phyloP scores from a whole-genome alignment of 2,797 vertebrate genomes.

The Enteromius thamalakanensis region DNA sequence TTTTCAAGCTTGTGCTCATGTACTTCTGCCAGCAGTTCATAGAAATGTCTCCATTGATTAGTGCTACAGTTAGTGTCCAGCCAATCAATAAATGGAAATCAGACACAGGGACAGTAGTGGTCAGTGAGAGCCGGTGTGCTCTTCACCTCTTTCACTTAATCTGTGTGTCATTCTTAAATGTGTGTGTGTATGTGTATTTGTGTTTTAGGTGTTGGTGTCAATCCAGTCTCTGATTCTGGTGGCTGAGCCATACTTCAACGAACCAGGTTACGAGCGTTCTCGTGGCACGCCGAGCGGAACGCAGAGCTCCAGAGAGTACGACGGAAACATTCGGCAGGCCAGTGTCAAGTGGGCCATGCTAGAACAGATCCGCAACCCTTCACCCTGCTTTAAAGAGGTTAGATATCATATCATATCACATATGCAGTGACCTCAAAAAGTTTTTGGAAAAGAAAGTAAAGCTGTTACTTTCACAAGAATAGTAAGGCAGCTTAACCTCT shows the following conservation, averaged over 20 bases:
- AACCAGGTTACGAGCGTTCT: constrained; percentile 96
- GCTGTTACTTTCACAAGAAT: neutral
- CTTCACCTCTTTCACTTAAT: neutral
- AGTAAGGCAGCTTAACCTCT: neutral
- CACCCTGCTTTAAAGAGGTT: constrained; percentile 98
- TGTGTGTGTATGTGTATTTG: constrained; percentile 27
- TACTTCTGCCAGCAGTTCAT: constrained; percentile 64
- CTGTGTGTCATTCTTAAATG: neutral
- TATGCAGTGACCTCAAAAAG: neutral
- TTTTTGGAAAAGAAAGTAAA: neutral
- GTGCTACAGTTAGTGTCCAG: constrained; percentile 65
- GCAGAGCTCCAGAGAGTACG: constrained; percentile 97
- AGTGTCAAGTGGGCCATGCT: constrained; percentile 99
- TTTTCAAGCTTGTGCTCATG: constrained; percentile 56
- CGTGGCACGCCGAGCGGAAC: constrained; percentile 95
- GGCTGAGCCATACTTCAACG: constrained; percentile 98
- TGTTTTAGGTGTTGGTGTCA: constrained; percentile 90
- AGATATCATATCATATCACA: neutral
- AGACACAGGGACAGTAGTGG: constrained; percentile 31
- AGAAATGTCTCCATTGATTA: constrained; percentile 75
- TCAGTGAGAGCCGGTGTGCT: neutral
- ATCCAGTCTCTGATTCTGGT: constrained; percentile 98
- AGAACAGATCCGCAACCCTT: constrained; percentile 96
- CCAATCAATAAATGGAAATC: constrained; percentile 70
- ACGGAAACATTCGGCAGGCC: constrained; percentile 97